Conservation (phyloP, 2,113 vertebrate genomes). For the Cyprinus carpio region DNA sequence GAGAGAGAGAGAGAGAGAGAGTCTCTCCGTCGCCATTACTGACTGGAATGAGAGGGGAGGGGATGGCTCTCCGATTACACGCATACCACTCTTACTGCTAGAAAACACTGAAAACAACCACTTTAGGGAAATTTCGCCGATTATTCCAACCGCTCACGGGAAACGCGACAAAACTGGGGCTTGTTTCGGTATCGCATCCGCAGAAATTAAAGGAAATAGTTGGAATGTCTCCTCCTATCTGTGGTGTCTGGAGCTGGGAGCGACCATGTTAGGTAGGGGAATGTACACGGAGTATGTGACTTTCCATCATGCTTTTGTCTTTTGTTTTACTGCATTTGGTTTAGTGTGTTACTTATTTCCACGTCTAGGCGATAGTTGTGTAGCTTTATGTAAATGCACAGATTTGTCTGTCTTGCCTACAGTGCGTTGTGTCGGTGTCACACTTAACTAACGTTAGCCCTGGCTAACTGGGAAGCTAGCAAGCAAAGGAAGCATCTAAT, state of each 20-base stretch:
- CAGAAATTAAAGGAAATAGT: slow-evolving; percentile 55
- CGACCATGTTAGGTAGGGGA: slow-evolving; percentile 83
- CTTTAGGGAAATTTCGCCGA: background rate
- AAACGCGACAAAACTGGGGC: slow-evolving; percentile 16
- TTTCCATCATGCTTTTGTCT: slow-evolving; percentile 37
- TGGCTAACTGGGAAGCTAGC: slow-evolving; percentile 51
- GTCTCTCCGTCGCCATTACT: slow-evolving; percentile 76
- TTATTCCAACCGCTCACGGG: background rate
- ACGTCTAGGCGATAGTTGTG: background rate
- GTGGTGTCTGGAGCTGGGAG: slow-evolving; percentile 78
- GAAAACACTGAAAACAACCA: slow-evolving; percentile 48
- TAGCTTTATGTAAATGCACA: background rate
- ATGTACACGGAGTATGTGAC: slow-evolving; percentile 62
- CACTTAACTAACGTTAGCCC: slow-evolving; percentile 51
- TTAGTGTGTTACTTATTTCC: slow-evolving; percentile 18
- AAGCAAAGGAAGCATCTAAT: slow-evolving; percentile 48
- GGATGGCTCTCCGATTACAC: slow-evolving; percentile 73
- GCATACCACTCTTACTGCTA: slow-evolving; percentile 63
- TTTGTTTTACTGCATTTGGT: background rate
- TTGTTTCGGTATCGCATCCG: slow-evolving; percentile 30
- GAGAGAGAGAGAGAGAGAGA: slow-evolving; percentile 38
- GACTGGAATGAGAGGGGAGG: slow-evolving; percentile 70
- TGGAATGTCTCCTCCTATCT: slow-evolving; percentile 71
- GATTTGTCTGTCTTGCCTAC: slow-evolving; percentile 2
- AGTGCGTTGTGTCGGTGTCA: slow-evolving; percentile 33